Evolutionary conservation across 2,797 vertebrate species (phyloP).

Genomic region (Enteromius unitaeniatus): DNA sequence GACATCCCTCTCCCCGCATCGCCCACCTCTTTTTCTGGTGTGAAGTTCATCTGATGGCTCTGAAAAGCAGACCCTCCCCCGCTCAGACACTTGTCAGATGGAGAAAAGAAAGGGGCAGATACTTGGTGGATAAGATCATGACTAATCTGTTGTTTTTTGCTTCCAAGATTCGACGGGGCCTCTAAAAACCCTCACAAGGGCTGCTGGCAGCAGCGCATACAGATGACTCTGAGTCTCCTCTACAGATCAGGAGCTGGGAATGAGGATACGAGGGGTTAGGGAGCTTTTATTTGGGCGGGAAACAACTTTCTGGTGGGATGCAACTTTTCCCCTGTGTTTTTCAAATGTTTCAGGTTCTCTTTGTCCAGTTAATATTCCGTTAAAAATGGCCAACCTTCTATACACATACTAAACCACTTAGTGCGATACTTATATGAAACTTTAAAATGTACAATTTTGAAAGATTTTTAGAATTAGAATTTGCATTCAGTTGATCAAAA

Average conservation of each 20-base stretch:
- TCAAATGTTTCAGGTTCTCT: neutral
- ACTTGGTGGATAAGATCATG: conserved; percentile 84
- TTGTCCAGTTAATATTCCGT: neutral
- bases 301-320: conserved; percentile 6
- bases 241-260: conserved; percentile 15
- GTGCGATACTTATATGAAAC: neutral
- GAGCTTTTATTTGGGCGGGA: conserved; percentile 38
- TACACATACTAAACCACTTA: neutral
- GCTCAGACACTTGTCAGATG: conserved; percentile 80
- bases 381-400: neutral
- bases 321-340: neutral
- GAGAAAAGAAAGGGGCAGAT: conserved; percentile 78
- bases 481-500: neutral
- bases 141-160: conserved; percentile 83
- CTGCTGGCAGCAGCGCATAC: conserved; percentile 58
- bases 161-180: conserved; percentile 73
- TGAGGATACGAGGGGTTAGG: conserved; percentile 21
- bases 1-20: conserved; percentile 48
- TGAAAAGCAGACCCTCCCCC: conserved; percentile 77
- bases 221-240: conserved; percentile 55
- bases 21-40: conserved; percentile 69
- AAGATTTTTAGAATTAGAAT: neutral
- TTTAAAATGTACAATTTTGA: neutral
- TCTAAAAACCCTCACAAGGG: conserved; percentile 78
- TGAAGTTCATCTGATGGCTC: conserved; percentile 79